Conservation (phyloP, 2,888 invertebrate genomes). For the Drosophila quinaria region DNA sequence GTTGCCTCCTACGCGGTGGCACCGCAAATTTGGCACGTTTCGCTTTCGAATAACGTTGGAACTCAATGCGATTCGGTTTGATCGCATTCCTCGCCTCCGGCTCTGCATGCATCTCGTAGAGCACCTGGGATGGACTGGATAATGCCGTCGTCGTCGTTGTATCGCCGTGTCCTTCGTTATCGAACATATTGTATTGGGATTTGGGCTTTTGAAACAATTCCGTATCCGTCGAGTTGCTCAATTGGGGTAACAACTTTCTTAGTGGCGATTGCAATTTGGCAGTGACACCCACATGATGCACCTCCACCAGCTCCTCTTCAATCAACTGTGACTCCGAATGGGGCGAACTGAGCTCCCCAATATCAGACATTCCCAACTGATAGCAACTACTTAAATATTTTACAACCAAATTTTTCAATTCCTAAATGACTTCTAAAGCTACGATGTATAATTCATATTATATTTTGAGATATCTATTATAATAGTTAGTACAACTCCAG, state of each 20-base stretch:
- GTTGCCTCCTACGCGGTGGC: constrained; percentile 39
- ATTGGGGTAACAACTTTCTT: constrained; percentile 70
- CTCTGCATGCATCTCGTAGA: constrained; percentile 81
- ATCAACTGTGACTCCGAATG: constrained; percentile 80
- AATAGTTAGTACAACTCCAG: too few species aligned
- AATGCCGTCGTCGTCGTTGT: constrained; percentile 28
- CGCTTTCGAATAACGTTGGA: constrained; percentile 72
- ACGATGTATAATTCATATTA: not conserved
- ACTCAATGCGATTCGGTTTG: constrained; percentile 83
- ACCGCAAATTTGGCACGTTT: constrained; percentile 35
- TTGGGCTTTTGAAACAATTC: constrained; percentile 64
- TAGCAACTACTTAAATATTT: not conserved
- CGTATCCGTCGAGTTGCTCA: constrained; percentile 79
- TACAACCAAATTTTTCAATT: not conserved
- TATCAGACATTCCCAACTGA: constrained; percentile 72
- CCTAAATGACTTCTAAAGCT: constrained; percentile 16
- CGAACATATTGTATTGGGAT: constrained; percentile 71
- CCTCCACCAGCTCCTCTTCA: constrained; percentile 65
- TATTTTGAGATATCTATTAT: not conserved
- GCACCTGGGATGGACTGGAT: constrained; percentile 60
- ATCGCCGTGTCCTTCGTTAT: constrained; percentile 45
- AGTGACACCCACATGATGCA: constrained; percentile 84
- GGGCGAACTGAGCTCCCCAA: constrained; percentile 58
- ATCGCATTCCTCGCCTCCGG: constrained; percentile 53
- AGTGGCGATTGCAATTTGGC: constrained; percentile 82